These are phyloP conservation scores for Artibeus lituratus DNA, from an alignment of 2,797 vertebrate species.

Conservation along the genomic window DNA sequence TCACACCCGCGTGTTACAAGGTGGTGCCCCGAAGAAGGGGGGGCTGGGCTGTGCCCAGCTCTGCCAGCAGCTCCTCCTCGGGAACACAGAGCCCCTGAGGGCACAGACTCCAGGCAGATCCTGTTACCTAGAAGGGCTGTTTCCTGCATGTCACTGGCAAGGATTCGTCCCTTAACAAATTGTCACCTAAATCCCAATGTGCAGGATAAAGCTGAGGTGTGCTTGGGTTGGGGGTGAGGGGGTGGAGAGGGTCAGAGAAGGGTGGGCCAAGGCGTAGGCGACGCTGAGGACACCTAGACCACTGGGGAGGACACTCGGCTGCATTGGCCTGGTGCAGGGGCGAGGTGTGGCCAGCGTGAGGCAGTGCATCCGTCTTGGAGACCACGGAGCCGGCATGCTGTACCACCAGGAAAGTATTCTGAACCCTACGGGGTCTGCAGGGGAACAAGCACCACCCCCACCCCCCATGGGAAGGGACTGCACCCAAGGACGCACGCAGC, in stretches of 20 bases:
- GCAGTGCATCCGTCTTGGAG: neutral
- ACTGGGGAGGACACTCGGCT: neutral
- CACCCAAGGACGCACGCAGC: neutral
- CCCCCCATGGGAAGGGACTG: neutral
- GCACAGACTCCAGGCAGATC: neutral
- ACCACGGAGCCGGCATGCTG: neutral
- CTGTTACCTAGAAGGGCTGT: neutral
- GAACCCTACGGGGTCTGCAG: neutral
- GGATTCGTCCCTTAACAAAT: neutral
- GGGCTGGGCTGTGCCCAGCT: rapidly evolving
- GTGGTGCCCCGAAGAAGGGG: rapidly evolving
- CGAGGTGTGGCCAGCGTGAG: rapidly evolving
- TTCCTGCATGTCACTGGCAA: neutral
- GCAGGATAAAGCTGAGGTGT: neutral
- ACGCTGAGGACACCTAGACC: neutral
- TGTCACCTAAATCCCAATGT: neutral
- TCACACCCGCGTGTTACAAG: neutral
- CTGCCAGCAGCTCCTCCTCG: neutral
- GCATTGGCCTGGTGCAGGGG: neutral
- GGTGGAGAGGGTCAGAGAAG: neutral
- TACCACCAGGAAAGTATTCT: neutral
- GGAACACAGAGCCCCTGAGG: neutral
- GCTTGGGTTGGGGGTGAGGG: no score
- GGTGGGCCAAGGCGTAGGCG: neutral
- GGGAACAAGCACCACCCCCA: neutral